These are phyloP conservation scores for Pachymerium ferrugineum DNA, from an alignment of 2,888 invertebrate species.

Conservation along the genomic window DNA sequence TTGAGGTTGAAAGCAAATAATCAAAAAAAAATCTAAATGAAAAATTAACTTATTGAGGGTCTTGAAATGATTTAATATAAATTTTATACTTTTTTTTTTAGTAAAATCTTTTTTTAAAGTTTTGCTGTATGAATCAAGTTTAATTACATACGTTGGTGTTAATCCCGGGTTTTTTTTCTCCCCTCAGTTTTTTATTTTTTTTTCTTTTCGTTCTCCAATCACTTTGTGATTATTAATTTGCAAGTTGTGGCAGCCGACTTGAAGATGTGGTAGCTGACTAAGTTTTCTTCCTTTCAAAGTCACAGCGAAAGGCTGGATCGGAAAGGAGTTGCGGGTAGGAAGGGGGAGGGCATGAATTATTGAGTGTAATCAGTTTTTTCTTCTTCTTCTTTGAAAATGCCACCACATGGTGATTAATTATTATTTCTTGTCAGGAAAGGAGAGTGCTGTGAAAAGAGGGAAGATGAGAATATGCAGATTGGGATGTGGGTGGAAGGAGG, in stretches of 20 bases:
- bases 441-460: conserved; percentile 1
- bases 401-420: conserved; percentile 11
- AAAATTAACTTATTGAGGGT: too few species aligned
- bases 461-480: conserved; percentile 27
- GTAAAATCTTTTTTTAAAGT: background rate
- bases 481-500: background rate
- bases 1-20: too few species aligned
- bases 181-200: background rate
- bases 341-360: conserved; percentile 7
- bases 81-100: background rate
- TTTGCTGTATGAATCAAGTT: conserved; percentile 17
- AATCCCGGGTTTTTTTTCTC: background rate
- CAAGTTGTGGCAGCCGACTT: conserved; percentile 22
- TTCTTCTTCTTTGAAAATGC: conserved; percentile 19
- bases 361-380: conserved; percentile 21
- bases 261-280: conserved; percentile 8
- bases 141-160: conserved; percentile 21
- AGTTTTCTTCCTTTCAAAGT: conserved; percentile 6
- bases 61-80: background rate
- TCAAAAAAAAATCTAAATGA: background rate
- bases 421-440: conserved; percentile 19
- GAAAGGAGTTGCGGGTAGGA: too few species aligned
- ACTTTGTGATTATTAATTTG: conserved; percentile 16
- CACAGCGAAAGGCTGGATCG: background rate
- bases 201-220: conserved; percentile 15